These are phyloP conservation scores for Escarpia spicata DNA, from an alignment of 2,888 invertebrate species.

Conservation along the genomic window DNA sequence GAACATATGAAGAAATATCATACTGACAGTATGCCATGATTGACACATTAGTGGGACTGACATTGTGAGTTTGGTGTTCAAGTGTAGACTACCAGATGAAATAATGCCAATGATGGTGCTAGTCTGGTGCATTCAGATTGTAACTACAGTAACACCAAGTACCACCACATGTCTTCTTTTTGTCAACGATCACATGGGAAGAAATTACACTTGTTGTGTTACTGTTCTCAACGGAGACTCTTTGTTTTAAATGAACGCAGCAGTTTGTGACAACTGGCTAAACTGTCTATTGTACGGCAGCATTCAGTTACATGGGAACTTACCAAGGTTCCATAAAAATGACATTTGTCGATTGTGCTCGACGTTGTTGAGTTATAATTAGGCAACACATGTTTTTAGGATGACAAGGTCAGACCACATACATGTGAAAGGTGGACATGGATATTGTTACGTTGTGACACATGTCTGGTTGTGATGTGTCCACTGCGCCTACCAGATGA, in stretches of 20 bases:
- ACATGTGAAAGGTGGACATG: neutral
- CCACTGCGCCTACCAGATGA: neutral
- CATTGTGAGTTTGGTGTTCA: neutral
- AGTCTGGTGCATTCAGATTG: neutral
- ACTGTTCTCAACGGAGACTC: neutral
- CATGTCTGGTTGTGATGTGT: neutral
- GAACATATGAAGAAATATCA: slow-evolving; percentile 17
- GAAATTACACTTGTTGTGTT: neutral
- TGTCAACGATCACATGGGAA: neutral
- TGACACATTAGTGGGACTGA: neutral
- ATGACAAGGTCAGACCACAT: neutral
- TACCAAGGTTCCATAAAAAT: neutral
- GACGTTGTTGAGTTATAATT: neutral
- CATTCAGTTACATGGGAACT: neutral
- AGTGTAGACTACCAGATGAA: neutral
- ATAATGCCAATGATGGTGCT: neutral
- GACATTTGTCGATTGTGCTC: neutral
- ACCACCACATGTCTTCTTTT: neutral
- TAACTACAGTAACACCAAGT: neutral
- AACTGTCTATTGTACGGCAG: neutral
- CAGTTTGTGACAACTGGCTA: neutral
- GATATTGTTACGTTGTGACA: neutral
- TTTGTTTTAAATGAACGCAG: neutral
- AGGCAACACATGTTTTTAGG: neutral
- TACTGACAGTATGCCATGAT: neutral